phyloP scores from a whole-genome alignment of 2,113 vertebrate genomes.

The Labeo rohita region DNA sequence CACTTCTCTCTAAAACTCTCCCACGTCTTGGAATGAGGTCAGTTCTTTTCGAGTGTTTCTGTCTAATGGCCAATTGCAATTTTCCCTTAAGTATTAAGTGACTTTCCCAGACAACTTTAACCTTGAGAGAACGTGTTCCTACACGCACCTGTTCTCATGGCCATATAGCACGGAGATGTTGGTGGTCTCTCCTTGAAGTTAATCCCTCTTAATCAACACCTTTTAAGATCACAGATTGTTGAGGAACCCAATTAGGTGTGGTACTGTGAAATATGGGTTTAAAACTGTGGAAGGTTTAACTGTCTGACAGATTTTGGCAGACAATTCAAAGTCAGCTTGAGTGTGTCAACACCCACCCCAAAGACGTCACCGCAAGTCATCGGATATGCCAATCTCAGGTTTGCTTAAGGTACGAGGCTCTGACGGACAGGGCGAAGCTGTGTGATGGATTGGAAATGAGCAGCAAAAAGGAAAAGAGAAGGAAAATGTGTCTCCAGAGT shows the following conservation, averaged over 20 bases:
- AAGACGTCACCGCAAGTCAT: background rate
- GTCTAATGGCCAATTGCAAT: constrained; percentile 21
- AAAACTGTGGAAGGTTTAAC: constrained; percentile 38
- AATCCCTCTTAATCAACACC: constrained; percentile 45
- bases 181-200: constrained; percentile 30
- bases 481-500: constrained; percentile 35
- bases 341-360: constrained; percentile 39
- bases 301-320: constrained; percentile 42
- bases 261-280: constrained; percentile 36
- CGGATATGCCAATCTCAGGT: background rate
- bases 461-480: constrained; percentile 15
- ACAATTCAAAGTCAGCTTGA: constrained; percentile 43
- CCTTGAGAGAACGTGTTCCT: background rate
- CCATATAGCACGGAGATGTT: constrained; percentile 4
- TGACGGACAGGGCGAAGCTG: background rate
- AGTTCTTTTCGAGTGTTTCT: constrained; percentile 10
- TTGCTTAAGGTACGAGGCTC: background rate
- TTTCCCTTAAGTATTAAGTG: constrained; percentile 37
- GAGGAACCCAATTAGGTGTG: constrained; percentile 26
- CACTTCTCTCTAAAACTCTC: constrained; percentile 14
- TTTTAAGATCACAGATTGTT: constrained; percentile 8
- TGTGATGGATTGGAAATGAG: constrained; percentile 49
- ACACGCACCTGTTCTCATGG: constrained; percentile 21
- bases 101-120: constrained; percentile 19
- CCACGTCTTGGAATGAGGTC: constrained; percentile 22